Evolutionary conservation across 2,797 vertebrate species (phyloP).

Genomic region (Schizopygopsis malacanthus): DNA sequence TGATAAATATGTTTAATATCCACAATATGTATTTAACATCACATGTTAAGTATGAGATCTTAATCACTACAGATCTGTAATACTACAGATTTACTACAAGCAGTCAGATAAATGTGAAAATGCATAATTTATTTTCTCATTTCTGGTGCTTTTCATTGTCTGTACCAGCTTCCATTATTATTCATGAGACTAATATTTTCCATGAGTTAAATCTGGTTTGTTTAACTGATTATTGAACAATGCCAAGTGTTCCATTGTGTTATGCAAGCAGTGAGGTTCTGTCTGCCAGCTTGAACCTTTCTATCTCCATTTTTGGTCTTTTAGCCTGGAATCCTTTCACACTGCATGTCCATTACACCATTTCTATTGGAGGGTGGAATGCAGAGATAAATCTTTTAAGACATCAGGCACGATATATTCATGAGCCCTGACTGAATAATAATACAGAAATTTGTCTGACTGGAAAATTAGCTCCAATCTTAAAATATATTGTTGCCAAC

Average conservation of each 20-base stretch:
- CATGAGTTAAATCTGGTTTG: neutral
- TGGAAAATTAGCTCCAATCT: neutral
- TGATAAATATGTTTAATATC: neutral
- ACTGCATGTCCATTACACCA: neutral
- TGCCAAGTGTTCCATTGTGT: constrained; percentile 7
- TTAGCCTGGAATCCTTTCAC: constrained; percentile 12
- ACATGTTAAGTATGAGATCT: neutral
- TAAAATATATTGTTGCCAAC: neutral
- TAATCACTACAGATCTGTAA: neutral
- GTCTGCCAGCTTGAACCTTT: constrained; percentile 1
- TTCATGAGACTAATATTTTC: neutral
- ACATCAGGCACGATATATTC: neutral
- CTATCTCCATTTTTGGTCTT: constrained; percentile 28
- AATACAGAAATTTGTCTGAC: neutral
- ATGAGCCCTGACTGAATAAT: neutral
- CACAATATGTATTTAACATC: neutral
- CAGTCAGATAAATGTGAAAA: neutral
- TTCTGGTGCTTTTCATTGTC: neutral
- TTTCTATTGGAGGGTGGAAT: neutral
- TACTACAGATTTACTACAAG: constrained; percentile 2
- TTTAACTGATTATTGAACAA: constrained; percentile 25
- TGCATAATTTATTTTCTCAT: neutral
- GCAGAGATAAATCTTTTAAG: neutral
- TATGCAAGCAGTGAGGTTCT: neutral
- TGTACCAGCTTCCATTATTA: constrained; percentile 4